A percentile compares a stretch with the other conserved stretches of the same genome.
Conservation (phyloP, 2,113 vertebrate species). For the Limanda limanda region DNA sequence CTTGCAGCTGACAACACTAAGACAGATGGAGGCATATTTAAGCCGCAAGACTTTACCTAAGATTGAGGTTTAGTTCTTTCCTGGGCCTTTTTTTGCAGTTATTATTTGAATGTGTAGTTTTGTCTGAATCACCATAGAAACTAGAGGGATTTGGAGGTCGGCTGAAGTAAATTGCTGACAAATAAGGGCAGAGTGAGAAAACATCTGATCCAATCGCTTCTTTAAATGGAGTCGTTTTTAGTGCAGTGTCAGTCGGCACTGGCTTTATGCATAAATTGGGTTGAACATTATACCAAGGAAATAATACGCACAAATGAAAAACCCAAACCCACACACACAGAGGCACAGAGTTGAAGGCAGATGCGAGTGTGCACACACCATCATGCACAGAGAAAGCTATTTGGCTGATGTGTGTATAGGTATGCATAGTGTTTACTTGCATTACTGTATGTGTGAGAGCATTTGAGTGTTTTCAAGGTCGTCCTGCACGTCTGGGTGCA, state of each 20-base stretch:
- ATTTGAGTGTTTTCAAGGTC: constrained; percentile 59
- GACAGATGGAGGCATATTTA: constrained; percentile 14
- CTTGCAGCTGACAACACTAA: not conserved
- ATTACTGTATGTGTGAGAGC: constrained; percentile 15
- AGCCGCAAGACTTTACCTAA: constrained; percentile 5
- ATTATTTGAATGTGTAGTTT: constrained; percentile 25
- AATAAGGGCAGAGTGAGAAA: constrained; percentile 35
- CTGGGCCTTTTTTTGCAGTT: constrained; percentile 3
- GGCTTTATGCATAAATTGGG: constrained; percentile 21
- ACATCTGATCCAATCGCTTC: constrained; percentile 39
- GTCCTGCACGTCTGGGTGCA: constrained; percentile 12
- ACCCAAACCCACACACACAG: not conserved
- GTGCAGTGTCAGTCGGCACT: constrained; percentile 31
- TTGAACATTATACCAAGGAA: constrained; percentile 37
- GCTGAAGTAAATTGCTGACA: constrained; percentile 55
- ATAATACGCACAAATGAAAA: constrained; percentile 31
- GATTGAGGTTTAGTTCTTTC: constrained; percentile 26
- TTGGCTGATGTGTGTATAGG: constrained; percentile 16
- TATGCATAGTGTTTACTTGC: constrained; percentile 14
- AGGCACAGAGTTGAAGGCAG: no score
- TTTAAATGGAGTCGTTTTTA: constrained; percentile 32
- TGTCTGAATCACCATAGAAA: constrained; percentile 36
- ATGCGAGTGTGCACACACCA: not conserved
- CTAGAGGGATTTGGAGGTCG: constrained; percentile 46
- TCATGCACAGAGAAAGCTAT: constrained; percentile 16